These are phyloP conservation scores for Orthosia gothica DNA, from an alignment of 2,888 invertebrate species.

Conservation along the genomic window DNA sequence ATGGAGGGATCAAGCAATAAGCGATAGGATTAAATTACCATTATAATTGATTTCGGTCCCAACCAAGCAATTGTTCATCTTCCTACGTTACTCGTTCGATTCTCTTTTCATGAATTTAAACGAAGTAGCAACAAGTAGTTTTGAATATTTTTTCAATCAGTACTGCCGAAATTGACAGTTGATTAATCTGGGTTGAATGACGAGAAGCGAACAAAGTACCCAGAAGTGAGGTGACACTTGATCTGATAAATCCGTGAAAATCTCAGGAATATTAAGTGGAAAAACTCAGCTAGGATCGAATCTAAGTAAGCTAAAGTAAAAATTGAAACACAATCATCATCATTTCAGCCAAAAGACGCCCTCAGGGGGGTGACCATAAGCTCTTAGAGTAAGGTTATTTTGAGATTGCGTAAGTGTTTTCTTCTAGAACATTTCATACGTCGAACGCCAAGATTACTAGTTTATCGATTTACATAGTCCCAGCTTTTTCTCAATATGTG, in stretches of 20 bases:
- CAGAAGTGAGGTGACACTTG: too few species aligned
- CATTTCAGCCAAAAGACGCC: background rate
- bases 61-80: slow-evolving; percentile 46
- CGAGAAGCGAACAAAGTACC: background rate
- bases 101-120: slow-evolving; percentile 61
- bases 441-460: slow-evolving; percentile 15
- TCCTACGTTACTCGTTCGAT: slow-evolving; percentile 31
- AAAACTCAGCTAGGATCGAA: background rate
- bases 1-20: slow-evolving; percentile 46
- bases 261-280: background rate
- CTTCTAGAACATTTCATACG: slow-evolving; percentile 1
- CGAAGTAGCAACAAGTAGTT: slow-evolving; percentile 58
- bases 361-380: too few species aligned
- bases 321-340: slow-evolving; percentile 23
- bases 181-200: slow-evolving; percentile 29
- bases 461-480: slow-evolving; percentile 12
- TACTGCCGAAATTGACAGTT: slow-evolving; percentile 16
- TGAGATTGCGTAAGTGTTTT: background rate
- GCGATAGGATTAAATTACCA: slow-evolving; percentile 52
- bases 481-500: too few species aligned
- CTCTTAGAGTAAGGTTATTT: too few species aligned
- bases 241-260: too few species aligned
- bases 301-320: background rate
- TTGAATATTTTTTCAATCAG: slow-evolving; percentile 44
- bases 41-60: slow-evolving; percentile 29